Evolutionary conservation across 2,888 invertebrate species (phyloP), one percentile per base, ranked within the genome.

Genomic region (Ptilodon capucinus): DNA sequence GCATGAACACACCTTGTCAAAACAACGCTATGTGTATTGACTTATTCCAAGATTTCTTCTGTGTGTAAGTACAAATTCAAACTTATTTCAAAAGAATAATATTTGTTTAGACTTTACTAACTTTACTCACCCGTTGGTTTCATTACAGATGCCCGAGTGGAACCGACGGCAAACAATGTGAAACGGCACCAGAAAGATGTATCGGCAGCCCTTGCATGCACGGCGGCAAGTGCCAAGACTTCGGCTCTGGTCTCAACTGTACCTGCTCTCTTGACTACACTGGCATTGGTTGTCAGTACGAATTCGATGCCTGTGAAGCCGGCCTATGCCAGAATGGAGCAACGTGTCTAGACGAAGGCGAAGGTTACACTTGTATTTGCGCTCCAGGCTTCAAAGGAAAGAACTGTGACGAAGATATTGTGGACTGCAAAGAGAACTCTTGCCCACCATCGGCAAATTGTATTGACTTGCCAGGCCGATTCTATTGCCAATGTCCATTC

Each of bases 401-500:
- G 84, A 96, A 97, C 69, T 98, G 98, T 72, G 97, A 98, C 75
- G 95, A 97, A 74, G 97, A 98, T 69, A 97, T 98, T 44, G 90
- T 95, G 18, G 97, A 98, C 69, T 98, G 98, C 81, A 96, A 96
- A 79, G 97, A 98, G 54, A 96, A 97, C 73, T 97, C 98, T 0
- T 98, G 98, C 74, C 97, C 98, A 42, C 97, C 98, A 43, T 97
- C 97, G 9, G 97, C 98, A 0, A 96, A 95, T 2, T 98, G 98
- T 75, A 95, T 98, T 61, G 98, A 98, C 83, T 90, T 98, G 40
- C 97, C 97, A 36, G 96, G 96, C 64, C 94, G 95, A 68, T 97
- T 97, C 91, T 97, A 97, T 79, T 99, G 99, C 74, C 97, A 98
- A 80, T 99, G 99, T 92, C 98, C 98, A 7, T 97, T 98, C 81